These are phyloP conservation scores for Belgica antarctica DNA, from an alignment of 2,888 invertebrate genomes.

Conservation along the genomic window DNA sequence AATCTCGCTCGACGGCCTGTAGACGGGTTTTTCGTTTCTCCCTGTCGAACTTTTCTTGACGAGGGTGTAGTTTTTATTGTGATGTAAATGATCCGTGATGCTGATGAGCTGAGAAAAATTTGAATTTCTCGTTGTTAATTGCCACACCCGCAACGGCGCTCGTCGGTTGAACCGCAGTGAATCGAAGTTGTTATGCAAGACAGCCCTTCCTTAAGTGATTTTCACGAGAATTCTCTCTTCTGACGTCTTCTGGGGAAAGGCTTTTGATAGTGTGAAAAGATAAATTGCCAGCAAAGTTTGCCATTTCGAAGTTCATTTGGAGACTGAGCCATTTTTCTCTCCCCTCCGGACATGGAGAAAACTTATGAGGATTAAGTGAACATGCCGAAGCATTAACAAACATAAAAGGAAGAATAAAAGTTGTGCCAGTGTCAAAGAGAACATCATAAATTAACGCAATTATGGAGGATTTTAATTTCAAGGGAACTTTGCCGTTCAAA, in stretches of 20 bases:
- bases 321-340: neutral
- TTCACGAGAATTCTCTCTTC: no score
- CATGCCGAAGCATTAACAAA: constrained; percentile 26
- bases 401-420: neutral
- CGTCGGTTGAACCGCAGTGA: neutral
- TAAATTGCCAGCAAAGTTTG: constrained; percentile 3
- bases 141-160: neutral
- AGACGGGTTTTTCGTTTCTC: neutral
- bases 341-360: neutral
- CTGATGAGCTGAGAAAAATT: neutral
- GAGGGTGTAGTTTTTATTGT: neutral
- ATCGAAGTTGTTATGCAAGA: neutral
- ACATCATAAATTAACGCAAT: constrained; percentile 10
- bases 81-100: neutral
- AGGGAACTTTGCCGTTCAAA: constrained; percentile 26
- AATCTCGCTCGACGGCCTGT: neutral
- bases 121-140: neutral
- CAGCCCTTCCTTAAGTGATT: no score
- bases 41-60: no score
- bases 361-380: constrained; percentile 29
- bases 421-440: neutral
- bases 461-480: constrained; percentile 34
- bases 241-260: no score
- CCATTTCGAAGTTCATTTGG: neutral
- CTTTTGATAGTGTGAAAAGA: constrained; percentile 7